Conservation (phyloP, 2,797 vertebrate genomes). For the Gambelia wislizenii region DNA sequence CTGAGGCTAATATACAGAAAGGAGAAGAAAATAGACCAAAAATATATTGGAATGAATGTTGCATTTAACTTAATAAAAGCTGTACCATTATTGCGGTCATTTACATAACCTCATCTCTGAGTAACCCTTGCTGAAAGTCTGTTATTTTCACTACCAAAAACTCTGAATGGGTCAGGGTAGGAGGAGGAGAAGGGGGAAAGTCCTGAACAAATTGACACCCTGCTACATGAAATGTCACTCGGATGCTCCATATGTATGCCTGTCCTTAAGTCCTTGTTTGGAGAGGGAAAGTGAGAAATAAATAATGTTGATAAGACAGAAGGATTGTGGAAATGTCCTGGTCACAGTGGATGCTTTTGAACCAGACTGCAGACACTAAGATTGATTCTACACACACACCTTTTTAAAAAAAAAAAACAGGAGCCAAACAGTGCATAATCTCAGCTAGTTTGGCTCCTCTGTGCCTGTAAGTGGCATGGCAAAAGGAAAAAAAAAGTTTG, state of each 20-base stretch:
- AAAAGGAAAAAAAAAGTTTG: neutral
- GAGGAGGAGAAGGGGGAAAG: neutral
- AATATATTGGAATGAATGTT: neutral
- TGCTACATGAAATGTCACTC: neutral
- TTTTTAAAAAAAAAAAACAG: no score
- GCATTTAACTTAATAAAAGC: neutral
- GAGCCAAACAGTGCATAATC: neutral
- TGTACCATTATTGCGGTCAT: neutral
- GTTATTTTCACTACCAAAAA: neutral
- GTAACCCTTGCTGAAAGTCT: neutral
- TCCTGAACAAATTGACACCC: neutral
- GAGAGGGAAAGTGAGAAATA: no score
- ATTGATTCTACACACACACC: neutral
- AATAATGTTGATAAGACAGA: neutral
- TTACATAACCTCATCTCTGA: neutral
- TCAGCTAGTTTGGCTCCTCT: neutral
- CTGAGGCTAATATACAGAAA: conserved; percentile 84
- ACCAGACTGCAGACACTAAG: neutral
- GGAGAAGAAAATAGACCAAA: neutral
- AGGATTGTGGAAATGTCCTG: neutral
- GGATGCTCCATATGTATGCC: neutral
- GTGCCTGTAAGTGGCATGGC: neutral
- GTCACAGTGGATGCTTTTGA: neutral
- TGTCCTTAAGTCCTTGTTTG: no score
- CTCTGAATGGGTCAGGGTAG: neutral